A percentile compares a stretch with the other conserved stretches of the same genome.
These are phyloP conservation scores for Tyrophagus putrescentiae DNA, from an alignment of 1,140 invertebrate species.

Conservation along the genomic window DNA sequence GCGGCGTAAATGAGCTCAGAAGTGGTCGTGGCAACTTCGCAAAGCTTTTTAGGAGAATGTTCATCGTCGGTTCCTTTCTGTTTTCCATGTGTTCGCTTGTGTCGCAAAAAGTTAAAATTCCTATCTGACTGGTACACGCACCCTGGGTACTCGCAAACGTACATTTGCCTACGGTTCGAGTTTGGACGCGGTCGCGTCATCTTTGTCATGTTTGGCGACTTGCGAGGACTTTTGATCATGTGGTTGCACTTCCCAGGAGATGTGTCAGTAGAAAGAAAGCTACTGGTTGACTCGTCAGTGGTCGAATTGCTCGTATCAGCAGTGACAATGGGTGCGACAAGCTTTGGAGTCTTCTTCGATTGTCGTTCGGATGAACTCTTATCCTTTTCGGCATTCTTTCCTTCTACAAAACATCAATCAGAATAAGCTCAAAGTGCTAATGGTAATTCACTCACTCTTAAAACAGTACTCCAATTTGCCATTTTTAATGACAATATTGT, in stretches of 20 bases:
- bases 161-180: conserved; percentile 7
- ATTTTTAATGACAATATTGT: conserved; percentile 8
- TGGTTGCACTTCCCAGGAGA: background rate
- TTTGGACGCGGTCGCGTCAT: background rate
- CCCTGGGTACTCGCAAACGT: conserved; percentile 10
- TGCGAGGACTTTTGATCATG: background rate
- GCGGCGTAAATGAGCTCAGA: background rate
- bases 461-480: background rate
- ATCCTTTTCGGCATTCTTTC: background rate
- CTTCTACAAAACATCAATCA: background rate
- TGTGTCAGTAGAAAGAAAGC: too few relatives aligned
- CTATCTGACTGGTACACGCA: conserved; percentile 19
- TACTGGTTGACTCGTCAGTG: background rate
- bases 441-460: background rate
- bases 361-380: background rate
- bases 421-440: background rate
- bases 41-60: background rate
- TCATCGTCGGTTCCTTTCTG: background rate
- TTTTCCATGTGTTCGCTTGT: conserved; percentile 16
- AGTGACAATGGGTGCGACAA: background rate
- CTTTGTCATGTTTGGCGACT: background rate
- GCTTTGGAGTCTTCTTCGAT: conserved; percentile 5
- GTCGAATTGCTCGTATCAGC: background rate
- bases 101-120: conserved; percentile 19
- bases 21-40: background rate